These are phyloP conservation scores for Gephyroberyx darwinii DNA, from an alignment of 2,797 vertebrate genomes.

Conservation along the genomic window DNA sequence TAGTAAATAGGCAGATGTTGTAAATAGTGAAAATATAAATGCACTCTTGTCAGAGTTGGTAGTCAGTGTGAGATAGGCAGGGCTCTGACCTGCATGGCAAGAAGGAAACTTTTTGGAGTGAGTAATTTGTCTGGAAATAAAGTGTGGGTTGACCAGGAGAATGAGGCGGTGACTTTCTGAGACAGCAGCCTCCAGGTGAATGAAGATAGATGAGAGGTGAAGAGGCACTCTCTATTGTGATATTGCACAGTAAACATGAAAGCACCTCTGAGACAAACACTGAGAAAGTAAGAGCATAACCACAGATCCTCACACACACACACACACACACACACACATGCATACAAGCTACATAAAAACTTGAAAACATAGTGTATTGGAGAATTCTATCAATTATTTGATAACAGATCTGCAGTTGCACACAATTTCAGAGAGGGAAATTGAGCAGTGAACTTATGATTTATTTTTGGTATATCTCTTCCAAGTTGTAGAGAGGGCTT, in stretches of 20 bases:
- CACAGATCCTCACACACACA: slow-evolving; percentile 24
- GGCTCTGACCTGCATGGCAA: slow-evolving; percentile 57
- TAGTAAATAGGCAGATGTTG: slow-evolving; percentile 10
- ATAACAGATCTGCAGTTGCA: slow-evolving; percentile 62
- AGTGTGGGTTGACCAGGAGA: slow-evolving; percentile 42
- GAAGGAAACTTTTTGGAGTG: slow-evolving; percentile 35
- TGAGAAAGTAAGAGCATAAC: slow-evolving; percentile 26
- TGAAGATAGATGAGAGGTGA: slow-evolving; percentile 62
- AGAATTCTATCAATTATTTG: slow-evolving; percentile 71
- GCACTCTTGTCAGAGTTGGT: slow-evolving; percentile 39
- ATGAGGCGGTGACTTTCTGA: slow-evolving; percentile 41
- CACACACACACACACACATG: slow-evolving; percentile 40
- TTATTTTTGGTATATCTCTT: slow-evolving; percentile 60
- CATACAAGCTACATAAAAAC: slow-evolving; percentile 50
- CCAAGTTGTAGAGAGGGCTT: slow-evolving; percentile 41
- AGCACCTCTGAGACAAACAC: slow-evolving; percentile 38
- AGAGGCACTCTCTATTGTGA: slow-evolving; percentile 32
- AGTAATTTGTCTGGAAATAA: slow-evolving; percentile 50
- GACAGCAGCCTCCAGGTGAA: slow-evolving; percentile 44
- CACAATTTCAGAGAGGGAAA: slow-evolving; percentile 56
- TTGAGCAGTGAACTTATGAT: slow-evolving; percentile 57
- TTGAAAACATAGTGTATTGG: slow-evolving; percentile 15
- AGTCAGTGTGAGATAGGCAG: slow-evolving; percentile 28
- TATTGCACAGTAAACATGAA: slow-evolving; percentile 47
- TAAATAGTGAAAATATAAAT: slow-evolving; percentile 23